Evolutionary conservation across 1,140 invertebrate genomes (phyloP), one percentile per base, ranked within the genome.

Genomic region (Hirudo medicinalis): DNA sequence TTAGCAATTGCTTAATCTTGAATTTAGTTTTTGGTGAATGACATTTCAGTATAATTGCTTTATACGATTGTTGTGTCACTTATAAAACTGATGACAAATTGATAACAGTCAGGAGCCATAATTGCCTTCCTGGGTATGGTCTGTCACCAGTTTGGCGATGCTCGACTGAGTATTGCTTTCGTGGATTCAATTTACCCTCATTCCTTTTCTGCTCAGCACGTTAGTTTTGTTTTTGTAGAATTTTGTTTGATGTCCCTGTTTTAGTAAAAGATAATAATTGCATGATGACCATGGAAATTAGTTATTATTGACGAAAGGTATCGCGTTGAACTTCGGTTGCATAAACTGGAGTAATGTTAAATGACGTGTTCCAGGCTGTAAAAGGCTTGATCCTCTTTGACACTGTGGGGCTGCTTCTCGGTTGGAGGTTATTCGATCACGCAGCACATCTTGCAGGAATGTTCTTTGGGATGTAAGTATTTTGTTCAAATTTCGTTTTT

Each of bases 381-480:
- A 93, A 92, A 84, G 88, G 86, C 15, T 84, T 97, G 63, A 87
- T 97, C 79, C 84, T 86, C 2, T 78, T 97, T 53, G 94, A 97
- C 82, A 79, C 87, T 67, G 83, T 86, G 32, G 94, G 94, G 25
- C 85, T 94, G 54, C 43, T 94, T 8, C 78, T 93, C 29, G 86
- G 90, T n/a, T 97, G 93, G 92, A 88, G 87, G 80, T 86, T 92
- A 72, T 91, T 97, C 80, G 95, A 98, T 79, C 94, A 98, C 84
- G 93, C 94, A n/a, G 94, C 92, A 40, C 95, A 98, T 89, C 86
- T 98, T 75, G 92, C 92, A 67, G 94, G 94, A 69, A 88, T 90
- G 54, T 77, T 92, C 55, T 93, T 89, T 84, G 94, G 94, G 85
- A 86, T 97, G 90, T 94, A 78, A 82, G 79, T 80, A 17, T 13